Evolutionary conservation across 2,888 invertebrate species (phyloP), one percentile per base, ranked within the genome.

Genomic region (Pyrocoelia pectoralis): DNA sequence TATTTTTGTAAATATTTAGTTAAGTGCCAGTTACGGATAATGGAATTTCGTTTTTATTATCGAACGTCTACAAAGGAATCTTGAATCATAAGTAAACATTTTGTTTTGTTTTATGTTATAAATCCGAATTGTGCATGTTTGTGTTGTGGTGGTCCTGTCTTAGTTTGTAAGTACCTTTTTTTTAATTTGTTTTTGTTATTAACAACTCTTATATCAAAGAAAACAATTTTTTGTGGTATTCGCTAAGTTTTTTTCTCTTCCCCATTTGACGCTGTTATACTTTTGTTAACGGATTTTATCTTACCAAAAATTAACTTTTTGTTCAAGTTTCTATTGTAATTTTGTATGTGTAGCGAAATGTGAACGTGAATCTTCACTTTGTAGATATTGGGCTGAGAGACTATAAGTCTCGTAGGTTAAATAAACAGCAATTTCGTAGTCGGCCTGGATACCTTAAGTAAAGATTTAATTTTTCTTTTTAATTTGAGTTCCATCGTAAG

Each of bases 1-100:
- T 79, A 79, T 79, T 79, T 79, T 79, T 79, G 78, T 80, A 79
- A 76, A 79, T 79, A 79, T 74, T 78, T 76, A 74, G 72, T 74
- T 78, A 74, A 78, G 79, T 75, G 78, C 79, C 78, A 79, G 78
- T 78, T 77, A 62, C 51, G 65, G 58, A 65, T 68, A 70, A 72
- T 70, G 74, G 74, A 73, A 75, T 73, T 64, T 51, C 52, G 56
- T 56, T 51, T 24, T 53, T 58, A 51, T 52, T 48, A 63, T 58
- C 50, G 53, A 56, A 54, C 52, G 52, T 28, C 51, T 61, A 51
- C 48, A 28, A 43, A 46, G 50, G 51, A 48, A 62, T 58, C 41
- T 54, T 71, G 69, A 71, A 70, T 68, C 57, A 68, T 75, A 75
- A 76, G 74, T 68, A 70, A 73, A 72, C 69, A 71, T 71, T 71